Evolutionary conservation across 2,113 vertebrate species (phyloP).

Genomic region (Cyprinodon variegatus): DNA sequence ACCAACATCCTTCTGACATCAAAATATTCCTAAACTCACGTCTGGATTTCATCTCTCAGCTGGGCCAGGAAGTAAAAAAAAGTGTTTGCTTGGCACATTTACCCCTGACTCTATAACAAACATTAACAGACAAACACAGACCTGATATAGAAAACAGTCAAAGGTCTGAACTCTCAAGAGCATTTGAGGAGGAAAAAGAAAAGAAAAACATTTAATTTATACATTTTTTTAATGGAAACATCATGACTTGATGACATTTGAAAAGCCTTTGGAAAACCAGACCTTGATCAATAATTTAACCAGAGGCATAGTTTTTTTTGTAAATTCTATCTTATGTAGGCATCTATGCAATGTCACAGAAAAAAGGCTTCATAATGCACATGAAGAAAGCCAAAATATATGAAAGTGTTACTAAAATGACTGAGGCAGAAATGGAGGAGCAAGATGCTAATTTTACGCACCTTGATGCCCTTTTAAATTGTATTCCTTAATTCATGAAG

Average conservation of each 20-base stretch:
- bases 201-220: conserved; percentile 33
- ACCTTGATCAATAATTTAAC: conserved; percentile 64
- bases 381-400: conserved; percentile 67
- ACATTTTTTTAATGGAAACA: conserved; percentile 29
- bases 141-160: conserved; percentile 47
- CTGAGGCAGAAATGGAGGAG: conserved; percentile 21
- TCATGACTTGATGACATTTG: conserved; percentile 35
- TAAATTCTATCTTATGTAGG: conserved; percentile 50
- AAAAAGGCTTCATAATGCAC: conserved; percentile 74
- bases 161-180: conserved; percentile 41
- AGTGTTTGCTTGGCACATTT: conserved; percentile 67
- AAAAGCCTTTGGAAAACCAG: conserved; percentile 53
- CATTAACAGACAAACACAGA: conserved; percentile 58
- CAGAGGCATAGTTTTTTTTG: conserved; percentile 61
- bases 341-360: conserved; percentile 64
- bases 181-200: conserved; percentile 39
- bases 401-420: conserved; percentile 62
- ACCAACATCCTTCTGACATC: conserved; percentile 25
- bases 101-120: conserved; percentile 61
- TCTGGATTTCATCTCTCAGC: conserved; percentile 41
- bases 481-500: conserved; percentile 25
- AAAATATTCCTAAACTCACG: conserved; percentile 28
- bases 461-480: conserved; percentile 53
- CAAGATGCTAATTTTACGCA: conserved; percentile 22
- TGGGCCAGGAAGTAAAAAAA: conserved; percentile 62